Evolutionary conservation across 2,113 vertebrate genomes (phyloP).

Genomic region (Telmatochromis sp.): DNA sequence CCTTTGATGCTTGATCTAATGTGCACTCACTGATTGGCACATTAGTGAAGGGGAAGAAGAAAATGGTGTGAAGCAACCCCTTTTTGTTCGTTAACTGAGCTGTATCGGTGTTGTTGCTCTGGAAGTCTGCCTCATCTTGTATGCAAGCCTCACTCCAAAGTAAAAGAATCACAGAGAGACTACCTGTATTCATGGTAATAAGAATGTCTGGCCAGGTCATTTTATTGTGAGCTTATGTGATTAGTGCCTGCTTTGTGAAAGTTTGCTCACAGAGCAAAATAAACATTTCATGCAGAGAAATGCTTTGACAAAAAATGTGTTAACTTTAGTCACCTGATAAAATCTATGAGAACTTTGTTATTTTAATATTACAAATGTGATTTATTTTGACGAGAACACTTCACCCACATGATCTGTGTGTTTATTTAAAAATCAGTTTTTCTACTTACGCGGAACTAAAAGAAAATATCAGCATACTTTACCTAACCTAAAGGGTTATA

Average conservation of each 20-base stretch:
- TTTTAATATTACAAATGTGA: neutral
- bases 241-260: neutral
- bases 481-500: neutral
- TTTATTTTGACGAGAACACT: neutral
- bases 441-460: neutral
- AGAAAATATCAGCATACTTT: neutral
- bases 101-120: neutral
- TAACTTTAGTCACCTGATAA: neutral
- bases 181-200: slow-evolving; percentile 16
- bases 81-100: neutral
- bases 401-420: neutral
- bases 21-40: slow-evolving; percentile 2
- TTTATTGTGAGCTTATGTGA: neutral
- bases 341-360: neutral
- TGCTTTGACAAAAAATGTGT: neutral
- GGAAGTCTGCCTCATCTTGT: neutral
- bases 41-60: neutral
- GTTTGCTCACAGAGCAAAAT: neutral
- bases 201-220: neutral
- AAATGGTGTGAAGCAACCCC: neutral
- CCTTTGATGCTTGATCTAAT: slow-evolving; percentile 1
- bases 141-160: neutral
- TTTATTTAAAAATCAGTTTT: neutral
- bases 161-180: neutral
- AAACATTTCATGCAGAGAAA: neutral